Conservation (phyloP, 2,888 invertebrate species). For the Danaus chrysippus region DNA sequence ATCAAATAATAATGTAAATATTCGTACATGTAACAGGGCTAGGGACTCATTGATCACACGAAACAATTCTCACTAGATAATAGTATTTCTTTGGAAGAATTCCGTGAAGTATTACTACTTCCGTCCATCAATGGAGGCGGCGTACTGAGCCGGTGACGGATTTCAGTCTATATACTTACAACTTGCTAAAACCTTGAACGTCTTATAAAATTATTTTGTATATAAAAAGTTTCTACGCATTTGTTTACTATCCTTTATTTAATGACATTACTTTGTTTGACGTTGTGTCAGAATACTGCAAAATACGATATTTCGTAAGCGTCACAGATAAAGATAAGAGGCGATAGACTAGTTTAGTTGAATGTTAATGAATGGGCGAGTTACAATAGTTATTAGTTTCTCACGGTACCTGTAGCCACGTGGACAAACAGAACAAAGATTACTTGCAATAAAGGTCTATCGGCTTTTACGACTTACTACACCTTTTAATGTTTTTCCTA, state of each 20-base stretch:
- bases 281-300: background rate
- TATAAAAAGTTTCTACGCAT: slow-evolving; percentile 16
- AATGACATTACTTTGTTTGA: too few species aligned
- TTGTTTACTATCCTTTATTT: too few species aligned
- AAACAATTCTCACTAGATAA: slow-evolving; percentile 26
- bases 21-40: slow-evolving; percentile 21
- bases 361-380: slow-evolving; percentile 18
- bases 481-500: background rate
- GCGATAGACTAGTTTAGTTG: background rate
- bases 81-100: slow-evolving; percentile 24
- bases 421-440: slow-evolving; percentile 21
- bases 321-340: background rate
- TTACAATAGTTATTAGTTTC: slow-evolving; percentile 25
- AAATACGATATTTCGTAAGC: background rate
- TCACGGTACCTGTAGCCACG: slow-evolving; percentile 24
- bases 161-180: too few species aligned
- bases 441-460: background rate
- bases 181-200: background rate
- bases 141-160: background rate
- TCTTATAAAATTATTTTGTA: slow-evolving; percentile 14
- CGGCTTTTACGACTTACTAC: background rate
- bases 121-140: slow-evolving; percentile 16
- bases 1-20: slow-evolving; percentile 9
- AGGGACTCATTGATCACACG: slow-evolving; percentile 31
- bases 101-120: slow-evolving; percentile 20